phyloP scores from a whole-genome alignment of 2,888 invertebrate genomes.

The Eumerus sabulonum region DNA sequence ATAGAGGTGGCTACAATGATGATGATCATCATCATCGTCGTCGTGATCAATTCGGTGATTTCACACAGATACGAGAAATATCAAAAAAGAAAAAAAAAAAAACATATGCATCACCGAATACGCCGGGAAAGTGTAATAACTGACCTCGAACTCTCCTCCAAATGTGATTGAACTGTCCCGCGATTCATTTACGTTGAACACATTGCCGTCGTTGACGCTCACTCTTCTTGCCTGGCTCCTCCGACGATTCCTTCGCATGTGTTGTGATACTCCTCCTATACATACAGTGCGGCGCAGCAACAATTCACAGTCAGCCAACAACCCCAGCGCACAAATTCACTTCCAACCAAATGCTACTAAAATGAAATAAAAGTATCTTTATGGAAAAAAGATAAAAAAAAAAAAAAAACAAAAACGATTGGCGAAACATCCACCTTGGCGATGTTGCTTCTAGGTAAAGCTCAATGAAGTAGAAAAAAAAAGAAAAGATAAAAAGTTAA shows the following conservation, averaged over 20 bases:
- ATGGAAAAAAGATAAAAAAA: slow-evolving; percentile 32
- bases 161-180: slow-evolving; percentile 76
- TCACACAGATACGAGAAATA: slow-evolving; percentile 41
- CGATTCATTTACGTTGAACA: slow-evolving; percentile 52
- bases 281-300: slow-evolving; percentile 28
- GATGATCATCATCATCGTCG: slow-evolving; percentile 8
- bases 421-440: slow-evolving; percentile 10
- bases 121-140: slow-evolving; percentile 71
- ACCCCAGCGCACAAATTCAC: slow-evolving; percentile 44
- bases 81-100: too few relatives aligned
- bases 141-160: slow-evolving; percentile 76
- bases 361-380: slow-evolving; percentile 27
- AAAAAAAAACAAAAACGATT: slow-evolving; percentile 25
- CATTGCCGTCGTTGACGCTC: too few relatives aligned
- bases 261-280: neutral
- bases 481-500: slow-evolving; percentile 10
- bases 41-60: slow-evolving; percentile 35
- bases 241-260: slow-evolving; percentile 26
- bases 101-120: slow-evolving; percentile 14
- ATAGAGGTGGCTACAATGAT: slow-evolving; percentile 43
- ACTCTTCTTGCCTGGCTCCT: slow-evolving; percentile 17
- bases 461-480: neutral
- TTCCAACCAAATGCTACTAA: slow-evolving; percentile 34
- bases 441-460: slow-evolving; percentile 6
- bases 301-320: slow-evolving; percentile 36